Evolutionary conservation across 2,113 vertebrate genomes (phyloP).

Genomic region (Solea solea): DNA sequence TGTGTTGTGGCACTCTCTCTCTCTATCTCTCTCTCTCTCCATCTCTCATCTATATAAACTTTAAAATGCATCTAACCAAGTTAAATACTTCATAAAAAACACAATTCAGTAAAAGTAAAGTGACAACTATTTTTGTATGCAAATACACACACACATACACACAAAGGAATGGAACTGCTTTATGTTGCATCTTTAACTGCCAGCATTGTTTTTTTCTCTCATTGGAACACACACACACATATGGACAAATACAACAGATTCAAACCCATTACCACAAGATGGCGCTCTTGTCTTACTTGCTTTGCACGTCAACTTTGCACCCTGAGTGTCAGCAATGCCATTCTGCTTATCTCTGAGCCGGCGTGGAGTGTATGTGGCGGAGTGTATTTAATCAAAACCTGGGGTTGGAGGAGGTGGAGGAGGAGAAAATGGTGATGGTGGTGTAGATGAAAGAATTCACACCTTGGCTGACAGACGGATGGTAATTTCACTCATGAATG

Average conservation of each 20-base stretch:
- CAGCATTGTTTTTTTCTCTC: too few species aligned
- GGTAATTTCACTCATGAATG: slow-evolving; percentile 82
- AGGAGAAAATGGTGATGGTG: neutral
- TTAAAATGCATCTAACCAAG: too few species aligned
- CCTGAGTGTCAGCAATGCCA: slow-evolving; percentile 29
- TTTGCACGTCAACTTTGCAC: neutral
- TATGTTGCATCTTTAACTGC: too few species aligned
- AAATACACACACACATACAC: too few species aligned
- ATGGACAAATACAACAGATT: neutral
- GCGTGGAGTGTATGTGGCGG: slow-evolving; percentile 57
- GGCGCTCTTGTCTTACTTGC: slow-evolving; percentile 50
- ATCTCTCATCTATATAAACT: too few species aligned
- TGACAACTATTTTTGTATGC: too few species aligned
- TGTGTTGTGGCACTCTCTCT: too few species aligned
- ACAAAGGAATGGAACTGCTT: too few species aligned
- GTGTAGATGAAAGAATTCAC: slow-evolving; percentile 79
- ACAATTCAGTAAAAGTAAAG: too few species aligned
- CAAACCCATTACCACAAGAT: slow-evolving; percentile 46
- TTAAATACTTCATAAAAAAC: too few species aligned
- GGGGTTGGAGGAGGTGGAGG: slow-evolving; percentile 26
- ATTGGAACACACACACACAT: neutral
- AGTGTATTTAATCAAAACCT: slow-evolving; percentile 76
- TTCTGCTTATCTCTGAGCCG: slow-evolving; percentile 58
- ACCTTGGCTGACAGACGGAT: slow-evolving; percentile 78
- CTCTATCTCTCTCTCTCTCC: too few species aligned